Evolutionary conservation across 2,797 vertebrate genomes (phyloP), one percentile per base, ranked within the genome.

Genomic region (Echeneis naucrates): DNA sequence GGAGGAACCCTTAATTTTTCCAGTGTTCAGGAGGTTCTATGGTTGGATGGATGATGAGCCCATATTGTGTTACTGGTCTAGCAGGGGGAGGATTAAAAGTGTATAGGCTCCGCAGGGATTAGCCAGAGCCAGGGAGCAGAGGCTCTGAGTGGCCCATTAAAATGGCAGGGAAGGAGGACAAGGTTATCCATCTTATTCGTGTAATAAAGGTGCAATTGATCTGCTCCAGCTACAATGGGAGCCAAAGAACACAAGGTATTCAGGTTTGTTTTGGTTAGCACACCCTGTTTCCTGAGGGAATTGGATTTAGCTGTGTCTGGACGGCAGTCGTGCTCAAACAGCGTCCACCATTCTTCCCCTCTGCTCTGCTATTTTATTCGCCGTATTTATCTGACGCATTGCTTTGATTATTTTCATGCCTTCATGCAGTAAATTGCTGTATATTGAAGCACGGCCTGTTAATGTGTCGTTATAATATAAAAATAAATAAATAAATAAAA

Each of bases 141-240:
- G 83, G 76, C 82, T 87, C 80, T 48, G 84, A 90, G 85, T 68
- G 82, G 77, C 75, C 89, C 81, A 89, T 90, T 90, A 91, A 90
- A 89, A 87, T 66, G 84, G 81, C 66, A 81, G 72, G 48, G 50
- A 78, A 62, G 61, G 72, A 77, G 74, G 81, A 87, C 83, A 59
- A 82, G 86, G 87, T 90, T 90, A 89, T 91, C 88, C 87, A 87
- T 93, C 88, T 89, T 85, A 86, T 85, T 88, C 75, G n/a, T 67
- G 82, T 84, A 91, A 91, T 91, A 87, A 91, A 89, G 88, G 81
- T 38, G 30, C 82, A 84, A 91, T 90, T 92, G 90, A 92, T 92
- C 90, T 72, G 72, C 83, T 90, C 85, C 89, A 88, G 86, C 89
- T 89, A 89, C 81, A 87, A 82, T 54, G 77, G 67, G 76, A 78